phyloP scores from a whole-genome alignment of 2,797 vertebrate genomes.

The Austrolebias charrua region DNA sequence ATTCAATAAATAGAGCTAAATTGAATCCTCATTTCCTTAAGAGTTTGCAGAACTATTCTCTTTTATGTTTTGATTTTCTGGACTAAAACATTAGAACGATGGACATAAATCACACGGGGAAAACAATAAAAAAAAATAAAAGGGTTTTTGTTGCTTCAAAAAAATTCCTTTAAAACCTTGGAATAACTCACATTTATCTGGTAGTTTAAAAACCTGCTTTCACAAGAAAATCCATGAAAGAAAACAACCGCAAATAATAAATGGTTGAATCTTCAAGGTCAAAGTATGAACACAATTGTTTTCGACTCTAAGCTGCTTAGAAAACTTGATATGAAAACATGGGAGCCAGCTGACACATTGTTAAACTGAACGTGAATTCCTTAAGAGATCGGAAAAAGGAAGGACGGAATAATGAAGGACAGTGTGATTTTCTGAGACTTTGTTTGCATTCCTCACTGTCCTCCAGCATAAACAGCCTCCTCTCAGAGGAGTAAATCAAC shows the following conservation, averaged over 20 bases:
- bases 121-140: no score
- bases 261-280: constrained; percentile 19
- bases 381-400: constrained; percentile 57
- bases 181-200: constrained; percentile 25
- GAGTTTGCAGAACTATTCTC: no score
- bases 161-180: background rate
- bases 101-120: no score
- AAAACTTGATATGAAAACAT: constrained; percentile 25
- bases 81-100: no score
- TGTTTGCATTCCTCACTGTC: constrained; percentile 66
- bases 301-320: constrained; percentile 8
- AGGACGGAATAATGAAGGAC: constrained; percentile 64
- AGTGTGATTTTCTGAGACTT: constrained; percentile 61
- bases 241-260: constrained; percentile 3
- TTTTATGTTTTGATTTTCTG: no score
- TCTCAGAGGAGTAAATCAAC: constrained; percentile 55
- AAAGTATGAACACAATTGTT: constrained; percentile 5
- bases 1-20: no score
- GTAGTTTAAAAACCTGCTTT: background rate
- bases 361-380: constrained; percentile 49
- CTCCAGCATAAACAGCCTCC: constrained; percentile 60
- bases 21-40: no score
- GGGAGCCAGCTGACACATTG: constrained; percentile 41
- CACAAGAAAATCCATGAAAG: constrained; percentile 8
- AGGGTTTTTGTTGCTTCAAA: no score